Conservation (phyloP, 2,113 vertebrate genomes). For the Nothoprocta perdicaria region DNA sequence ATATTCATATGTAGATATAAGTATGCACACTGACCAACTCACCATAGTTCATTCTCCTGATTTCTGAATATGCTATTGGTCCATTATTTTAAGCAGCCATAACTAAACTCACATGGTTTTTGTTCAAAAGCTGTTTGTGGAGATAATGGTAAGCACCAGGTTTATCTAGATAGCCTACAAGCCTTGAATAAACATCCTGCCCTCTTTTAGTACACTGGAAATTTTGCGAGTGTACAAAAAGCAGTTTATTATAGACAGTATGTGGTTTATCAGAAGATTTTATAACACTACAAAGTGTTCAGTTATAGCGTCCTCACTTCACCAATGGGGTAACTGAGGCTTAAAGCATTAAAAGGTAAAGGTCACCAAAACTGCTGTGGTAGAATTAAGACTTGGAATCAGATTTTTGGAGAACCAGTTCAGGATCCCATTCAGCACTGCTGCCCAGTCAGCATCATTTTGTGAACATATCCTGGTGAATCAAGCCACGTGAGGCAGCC, state of each 20-base stretch:
- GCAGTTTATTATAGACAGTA: neutral
- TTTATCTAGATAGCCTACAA: neutral
- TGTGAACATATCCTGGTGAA: accelerated
- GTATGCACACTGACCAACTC: accelerated
- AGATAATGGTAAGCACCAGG: accelerated
- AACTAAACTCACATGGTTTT: accelerated
- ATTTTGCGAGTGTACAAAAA: neutral
- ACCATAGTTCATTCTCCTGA: accelerated
- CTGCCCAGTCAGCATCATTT: accelerated
- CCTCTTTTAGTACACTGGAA: neutral
- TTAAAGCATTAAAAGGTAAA: neutral
- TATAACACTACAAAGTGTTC: accelerated
- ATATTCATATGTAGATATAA: accelerated
- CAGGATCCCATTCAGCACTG: accelerated
- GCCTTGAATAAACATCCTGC: neutral
- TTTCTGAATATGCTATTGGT: accelerated
- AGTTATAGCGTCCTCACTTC: neutral
- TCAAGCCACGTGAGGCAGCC: accelerated
- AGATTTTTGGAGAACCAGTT: no score
- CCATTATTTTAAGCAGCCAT: neutral
- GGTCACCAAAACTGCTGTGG: neutral
- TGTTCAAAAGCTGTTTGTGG: neutral
- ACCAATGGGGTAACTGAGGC: neutral
- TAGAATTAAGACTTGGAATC: neutral
- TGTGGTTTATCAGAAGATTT: neutral